Percentiles rank a stretch among this genome's conserved stretches.
Evolutionary conservation across 2,797 vertebrate genomes (phyloP).

Genomic region (Oceanodroma leucorhoa): DNA sequence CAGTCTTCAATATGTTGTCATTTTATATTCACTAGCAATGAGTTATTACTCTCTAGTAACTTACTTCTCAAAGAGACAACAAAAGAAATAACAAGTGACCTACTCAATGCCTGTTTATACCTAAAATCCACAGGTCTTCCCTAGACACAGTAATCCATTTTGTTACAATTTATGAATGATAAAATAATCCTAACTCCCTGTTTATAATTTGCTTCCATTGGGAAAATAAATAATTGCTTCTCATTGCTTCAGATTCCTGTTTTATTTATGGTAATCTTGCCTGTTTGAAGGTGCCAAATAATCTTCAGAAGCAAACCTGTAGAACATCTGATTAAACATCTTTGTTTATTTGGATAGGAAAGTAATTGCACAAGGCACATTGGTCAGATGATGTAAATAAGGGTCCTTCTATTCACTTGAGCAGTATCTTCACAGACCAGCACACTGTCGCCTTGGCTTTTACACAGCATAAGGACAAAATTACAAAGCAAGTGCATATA

Average conservation of each 20-base stretch:
- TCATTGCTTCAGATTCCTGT: neutral
- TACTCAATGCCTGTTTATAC: neutral
- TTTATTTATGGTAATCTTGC: neutral
- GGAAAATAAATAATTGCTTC: neutral
- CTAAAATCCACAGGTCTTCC: neutral
- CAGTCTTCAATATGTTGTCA: neutral
- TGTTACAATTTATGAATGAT: neutral
- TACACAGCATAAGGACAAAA: neutral
- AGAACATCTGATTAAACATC: neutral
- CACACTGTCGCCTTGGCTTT: fast-evolving
- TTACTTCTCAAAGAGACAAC: neutral
- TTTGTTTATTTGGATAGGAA: neutral
- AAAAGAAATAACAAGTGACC: neutral
- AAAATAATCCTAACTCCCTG: neutral
- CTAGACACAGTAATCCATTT: neutral
- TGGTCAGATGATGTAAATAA: neutral
- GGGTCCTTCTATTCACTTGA: neutral
- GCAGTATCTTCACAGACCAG: neutral
- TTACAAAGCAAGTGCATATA: neutral
- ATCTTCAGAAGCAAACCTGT: neutral
- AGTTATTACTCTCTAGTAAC: neutral
- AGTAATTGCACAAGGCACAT: neutral
- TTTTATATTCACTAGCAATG: neutral
- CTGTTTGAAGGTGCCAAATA: neutral
- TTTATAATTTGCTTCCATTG: neutral